phyloP scores from a whole-genome alignment of 2,888 invertebrate species.

The Drosophila subquinaria region DNA sequence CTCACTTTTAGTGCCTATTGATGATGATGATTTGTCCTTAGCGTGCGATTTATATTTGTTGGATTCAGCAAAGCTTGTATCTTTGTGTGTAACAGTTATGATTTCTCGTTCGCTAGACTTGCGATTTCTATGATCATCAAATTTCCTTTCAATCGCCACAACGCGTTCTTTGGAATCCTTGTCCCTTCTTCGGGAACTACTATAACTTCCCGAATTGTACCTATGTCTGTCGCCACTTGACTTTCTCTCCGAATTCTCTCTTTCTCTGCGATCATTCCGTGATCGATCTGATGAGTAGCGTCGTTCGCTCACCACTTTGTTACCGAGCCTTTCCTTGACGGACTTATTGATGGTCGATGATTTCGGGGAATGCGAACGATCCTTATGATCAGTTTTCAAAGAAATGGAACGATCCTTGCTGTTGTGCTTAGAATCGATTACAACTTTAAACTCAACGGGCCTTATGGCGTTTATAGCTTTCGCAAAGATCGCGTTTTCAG shows the following conservation, averaged over 20 bases:
- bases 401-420: slow-evolving; percentile 84
- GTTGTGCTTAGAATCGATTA: slow-evolving; percentile 85
- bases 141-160: slow-evolving; percentile 20
- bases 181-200: slow-evolving; percentile 51
- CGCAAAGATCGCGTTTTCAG: slow-evolving; percentile 96
- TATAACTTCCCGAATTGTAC: slow-evolving; percentile 34
- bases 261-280: slow-evolving; percentile 37
- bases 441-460: slow-evolving; percentile 88
- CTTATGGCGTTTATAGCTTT: slow-evolving; percentile 93
- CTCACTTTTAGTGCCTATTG: slow-evolving; percentile 25
- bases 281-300: slow-evolving; percentile 60
- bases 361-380: slow-evolving; percentile 68
- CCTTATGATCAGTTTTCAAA: slow-evolving; percentile 61
- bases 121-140: slow-evolving; percentile 42
- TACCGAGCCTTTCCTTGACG: slow-evolving; percentile 92
- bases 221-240: slow-evolving; percentile 35
- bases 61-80: slow-evolving; percentile 21
- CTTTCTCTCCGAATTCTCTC: slow-evolving; percentile 31
- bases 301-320: slow-evolving; percentile 82
- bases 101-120: slow-evolving; percentile 37
- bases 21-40: slow-evolving; percentile 30
- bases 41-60: slow-evolving; percentile 35
- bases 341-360: slow-evolving; percentile 84
- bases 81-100: slow-evolving; percentile 30
- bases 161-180: slow-evolving; percentile 50